Conservation (phyloP, 2,113 vertebrate genomes). For the Macroglossus sobrinus region DNA sequence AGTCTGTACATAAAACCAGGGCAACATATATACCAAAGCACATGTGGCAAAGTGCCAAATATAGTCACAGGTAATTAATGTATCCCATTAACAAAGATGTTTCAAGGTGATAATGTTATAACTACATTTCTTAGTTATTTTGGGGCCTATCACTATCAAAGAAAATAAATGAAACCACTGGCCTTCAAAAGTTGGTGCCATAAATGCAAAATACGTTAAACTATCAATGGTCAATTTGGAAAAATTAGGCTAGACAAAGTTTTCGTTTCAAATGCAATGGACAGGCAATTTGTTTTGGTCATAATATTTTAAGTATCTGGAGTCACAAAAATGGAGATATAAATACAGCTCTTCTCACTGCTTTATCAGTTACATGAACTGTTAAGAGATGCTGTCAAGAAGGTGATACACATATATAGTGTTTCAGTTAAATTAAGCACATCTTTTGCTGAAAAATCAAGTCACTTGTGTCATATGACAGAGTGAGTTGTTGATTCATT, state of each 20-base stretch:
- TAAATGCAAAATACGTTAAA: not conserved
- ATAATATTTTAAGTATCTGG: not conserved
- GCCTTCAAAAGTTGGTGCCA: not conserved
- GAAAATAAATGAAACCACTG: not conserved
- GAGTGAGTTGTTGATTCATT: not conserved
- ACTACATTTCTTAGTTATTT: conserved; percentile 13
- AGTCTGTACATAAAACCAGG: not conserved
- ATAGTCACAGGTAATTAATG: not conserved
- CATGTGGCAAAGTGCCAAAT: not conserved
- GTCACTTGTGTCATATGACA: not conserved
- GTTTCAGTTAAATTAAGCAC: not conserved
- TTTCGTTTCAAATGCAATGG: not conserved
- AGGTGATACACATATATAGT: not conserved
- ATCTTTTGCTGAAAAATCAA: conserved; percentile 23
- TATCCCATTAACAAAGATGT: conserved; percentile 2
- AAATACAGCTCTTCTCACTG: not conserved
- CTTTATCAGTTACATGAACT: not conserved
- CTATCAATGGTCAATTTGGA: not conserved
- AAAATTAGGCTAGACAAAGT: not conserved
- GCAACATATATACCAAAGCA: not conserved
- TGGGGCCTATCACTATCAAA: conserved; percentile 6
- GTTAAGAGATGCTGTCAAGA: not conserved
- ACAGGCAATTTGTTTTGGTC: not conserved
- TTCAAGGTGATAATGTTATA: conserved; percentile 1
- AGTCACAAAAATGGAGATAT: not conserved